These are phyloP conservation scores for Heterochromis multidens DNA, from an alignment of 2,113 vertebrate genomes.

Conservation along the genomic window DNA sequence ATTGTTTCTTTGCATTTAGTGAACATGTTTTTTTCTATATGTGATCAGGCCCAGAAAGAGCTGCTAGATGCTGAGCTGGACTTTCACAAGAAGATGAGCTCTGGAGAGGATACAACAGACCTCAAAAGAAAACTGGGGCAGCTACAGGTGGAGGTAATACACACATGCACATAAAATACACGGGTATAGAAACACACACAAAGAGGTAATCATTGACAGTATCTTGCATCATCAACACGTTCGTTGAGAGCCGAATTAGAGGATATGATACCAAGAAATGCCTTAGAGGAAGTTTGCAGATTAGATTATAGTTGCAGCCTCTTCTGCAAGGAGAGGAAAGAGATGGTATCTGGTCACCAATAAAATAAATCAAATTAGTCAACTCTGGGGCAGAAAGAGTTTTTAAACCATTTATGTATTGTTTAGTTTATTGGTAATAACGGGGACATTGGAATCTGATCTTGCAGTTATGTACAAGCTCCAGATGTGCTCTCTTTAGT, in stretches of 20 bases:
- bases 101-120: constrained; percentile 97
- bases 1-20: neutral
- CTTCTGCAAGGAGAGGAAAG: neutral
- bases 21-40: neutral
- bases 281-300: constrained; percentile 1
- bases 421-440: neutral
- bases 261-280: constrained; percentile 17
- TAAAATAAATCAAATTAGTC: neutral
- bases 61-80: constrained; percentile 94
- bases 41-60: constrained; percentile 89
- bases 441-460: neutral
- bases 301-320: neutral
- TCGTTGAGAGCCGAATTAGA: neutral
- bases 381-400: neutral
- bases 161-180: neutral
- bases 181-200: neutral
- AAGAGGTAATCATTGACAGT: neutral
- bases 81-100: constrained; percentile 91
- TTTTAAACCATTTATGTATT: neutral
- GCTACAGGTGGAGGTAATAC: constrained; percentile 89
- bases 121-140: constrained; percentile 90
- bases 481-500: neutral
- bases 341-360: neutral
- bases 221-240: neutral
- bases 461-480: neutral